Evolutionary conservation across 2,888 invertebrate genomes (phyloP).

Genomic region (Caradrina kadenii): DNA sequence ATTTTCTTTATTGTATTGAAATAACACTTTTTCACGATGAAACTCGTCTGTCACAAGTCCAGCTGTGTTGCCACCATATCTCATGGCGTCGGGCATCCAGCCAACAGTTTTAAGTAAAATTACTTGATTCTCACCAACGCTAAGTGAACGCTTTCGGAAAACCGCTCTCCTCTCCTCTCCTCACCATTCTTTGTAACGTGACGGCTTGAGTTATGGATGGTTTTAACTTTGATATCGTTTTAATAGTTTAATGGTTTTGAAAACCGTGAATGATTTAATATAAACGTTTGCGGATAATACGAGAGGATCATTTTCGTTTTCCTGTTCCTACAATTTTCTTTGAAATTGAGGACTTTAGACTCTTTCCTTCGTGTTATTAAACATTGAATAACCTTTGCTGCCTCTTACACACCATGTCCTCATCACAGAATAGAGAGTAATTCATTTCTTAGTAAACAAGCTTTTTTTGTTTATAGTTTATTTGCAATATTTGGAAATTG

Average conservation of each 20-base stretch:
- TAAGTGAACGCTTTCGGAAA: constrained; percentile 40
- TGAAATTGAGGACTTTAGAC: not conserved
- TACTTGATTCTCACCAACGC: constrained; percentile 44
- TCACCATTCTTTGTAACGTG: constrained; percentile 22
- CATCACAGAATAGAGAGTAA: too few species aligned
- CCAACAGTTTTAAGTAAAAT: constrained; percentile 50
- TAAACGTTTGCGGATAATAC: constrained; percentile 6
- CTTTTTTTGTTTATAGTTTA: too few species aligned
- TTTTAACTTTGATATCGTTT: constrained; percentile 30
- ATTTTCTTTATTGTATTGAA: not conserved
- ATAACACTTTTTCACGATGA: not conserved
- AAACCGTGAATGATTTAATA: constrained; percentile 22
- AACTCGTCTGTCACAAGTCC: not conserved
- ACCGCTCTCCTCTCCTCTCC: constrained; percentile 21
- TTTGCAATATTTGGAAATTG: too few species aligned
- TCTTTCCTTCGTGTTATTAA: not conserved
- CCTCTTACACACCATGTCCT: not conserved
- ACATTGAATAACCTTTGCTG: not conserved
- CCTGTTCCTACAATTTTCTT: not conserved
- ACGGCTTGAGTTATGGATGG: constrained; percentile 42
- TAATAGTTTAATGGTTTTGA: constrained; percentile 3
- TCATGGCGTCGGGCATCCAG: constrained; percentile 40
- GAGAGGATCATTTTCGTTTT: not conserved
- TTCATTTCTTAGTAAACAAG: too few species aligned
- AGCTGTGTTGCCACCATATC: constrained; percentile 46